Base-by-base conservation (phyloP, 2,113 vertebrate species). In the Empidonax traillii region DNA sequence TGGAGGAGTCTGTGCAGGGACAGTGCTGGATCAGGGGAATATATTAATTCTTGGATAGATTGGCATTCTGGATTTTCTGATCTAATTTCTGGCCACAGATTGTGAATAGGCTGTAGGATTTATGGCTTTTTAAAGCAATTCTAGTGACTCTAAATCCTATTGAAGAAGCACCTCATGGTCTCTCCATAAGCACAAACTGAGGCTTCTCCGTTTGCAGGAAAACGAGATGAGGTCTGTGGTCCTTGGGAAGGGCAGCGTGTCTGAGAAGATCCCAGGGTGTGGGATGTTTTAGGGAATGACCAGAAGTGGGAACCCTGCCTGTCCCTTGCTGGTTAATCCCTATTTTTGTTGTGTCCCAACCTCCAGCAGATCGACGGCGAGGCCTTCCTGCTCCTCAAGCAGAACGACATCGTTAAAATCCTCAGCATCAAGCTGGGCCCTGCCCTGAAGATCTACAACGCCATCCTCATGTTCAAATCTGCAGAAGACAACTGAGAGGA, bases 351-450 rank as follows among this genome's bases (percentile, higher is more conserved):
- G 6, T 95, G 44, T 96, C 93, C 90, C 76, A 20, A 23, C 61
- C 33, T 77, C 72, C 80, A 99, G 99, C 99, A 99, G 97, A 99
- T 99, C 12, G 99, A 99, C 3, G 99, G 99, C 2, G 99, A 99
- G 95, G 98, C 99, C 61, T 99, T 99, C 96, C 98, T 99, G 72
- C 98, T 99, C 43, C 98, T 99, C 78, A 99, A 99, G n/a, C 99
- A 99, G 94, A 97, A 58, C 0, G 99, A 99, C 97, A 98, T 99
- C 0, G 98, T 99, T 61, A 99, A 99, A 98, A 99, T 99, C 77
- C 98, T 99, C 85, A 98, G 98, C 80, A 98, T 99, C 96, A 99
- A 99, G 92, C 97, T 99, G 69, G 99, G 99, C 24, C 99, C 99
- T 12, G 99, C 99, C 41, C 97, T 99, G 85, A 99, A 99, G 97